phyloP scores from a whole-genome alignment of 2,113 vertebrate genomes.

The Chiloscyllium plagiosum region DNA sequence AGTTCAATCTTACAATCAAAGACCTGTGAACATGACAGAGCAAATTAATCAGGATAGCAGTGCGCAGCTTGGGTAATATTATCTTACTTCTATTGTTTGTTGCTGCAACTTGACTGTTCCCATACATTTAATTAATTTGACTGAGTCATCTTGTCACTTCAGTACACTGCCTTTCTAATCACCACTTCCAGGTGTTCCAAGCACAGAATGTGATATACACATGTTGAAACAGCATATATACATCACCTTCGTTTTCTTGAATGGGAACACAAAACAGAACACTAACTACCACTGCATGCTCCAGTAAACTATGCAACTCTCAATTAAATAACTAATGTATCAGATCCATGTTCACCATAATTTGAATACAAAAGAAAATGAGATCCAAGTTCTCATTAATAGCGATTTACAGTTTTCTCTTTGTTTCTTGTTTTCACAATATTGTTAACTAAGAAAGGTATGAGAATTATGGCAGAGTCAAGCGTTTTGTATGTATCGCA shows the following conservation, averaged over 20 bases:
- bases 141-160: neutral
- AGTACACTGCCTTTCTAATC: neutral
- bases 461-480: neutral
- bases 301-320: neutral
- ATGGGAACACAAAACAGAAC: neutral
- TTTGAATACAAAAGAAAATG: neutral
- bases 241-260: neutral
- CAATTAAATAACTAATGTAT: neutral
- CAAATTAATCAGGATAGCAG: constrained; percentile 2
- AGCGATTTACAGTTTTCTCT: neutral
- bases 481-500: neutral
- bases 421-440: neutral
- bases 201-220: neutral
- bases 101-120: neutral
- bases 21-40: constrained; percentile 8
- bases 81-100: neutral
- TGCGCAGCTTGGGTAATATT: neutral
- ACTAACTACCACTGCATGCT: neutral
- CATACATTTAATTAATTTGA: constrained; percentile 7
- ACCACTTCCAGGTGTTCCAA: neutral
- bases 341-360: neutral
- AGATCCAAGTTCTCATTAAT: neutral
- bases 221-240: neutral
- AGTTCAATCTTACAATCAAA: neutral
- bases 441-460: neutral